These are phyloP conservation scores for Metopia argyrocephala DNA, from an alignment of 2,888 invertebrate species.

Conservation along the genomic window DNA sequence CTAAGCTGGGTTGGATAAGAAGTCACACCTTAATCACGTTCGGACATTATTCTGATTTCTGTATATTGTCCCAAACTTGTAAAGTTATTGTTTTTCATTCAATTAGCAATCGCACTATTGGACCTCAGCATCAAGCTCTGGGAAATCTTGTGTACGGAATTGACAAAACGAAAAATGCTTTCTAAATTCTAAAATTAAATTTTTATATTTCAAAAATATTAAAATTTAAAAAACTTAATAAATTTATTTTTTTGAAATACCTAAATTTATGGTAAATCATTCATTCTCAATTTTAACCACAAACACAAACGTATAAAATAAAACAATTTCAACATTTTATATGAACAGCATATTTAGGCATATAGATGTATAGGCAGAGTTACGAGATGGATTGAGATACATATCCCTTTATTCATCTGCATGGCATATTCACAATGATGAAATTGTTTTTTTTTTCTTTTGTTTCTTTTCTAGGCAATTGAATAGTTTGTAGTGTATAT, in stretches of 20 bases:
- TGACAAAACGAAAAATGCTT: constrained; percentile 52
- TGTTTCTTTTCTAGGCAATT: constrained; percentile 43
- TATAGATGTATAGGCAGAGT: neutral
- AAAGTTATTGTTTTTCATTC: constrained; percentile 28
- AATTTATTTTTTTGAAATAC: constrained; percentile 58
- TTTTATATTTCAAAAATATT: constrained; percentile 64
- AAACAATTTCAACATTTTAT: constrained; percentile 56
- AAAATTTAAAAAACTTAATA: constrained; percentile 53
- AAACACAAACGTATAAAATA: constrained; percentile 58
- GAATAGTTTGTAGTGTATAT: constrained; percentile 6
- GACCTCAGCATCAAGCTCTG: constrained; percentile 54
- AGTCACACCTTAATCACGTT: constrained; percentile 19
- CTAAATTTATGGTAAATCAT: constrained; percentile 54
- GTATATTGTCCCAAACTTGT: constrained; percentile 25
- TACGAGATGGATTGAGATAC: constrained; percentile 26
- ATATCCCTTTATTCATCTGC: constrained; percentile 16
- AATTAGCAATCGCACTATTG: constrained; percentile 47
- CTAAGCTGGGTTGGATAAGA: constrained; percentile 25
- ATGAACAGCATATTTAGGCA: constrained; percentile 13
- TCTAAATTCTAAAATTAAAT: constrained; percentile 62
- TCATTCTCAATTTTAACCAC: constrained; percentile 48
- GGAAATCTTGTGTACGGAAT: constrained; percentile 47
- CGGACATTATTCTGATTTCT: constrained; percentile 24
- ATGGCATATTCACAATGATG: constrained; percentile 44
- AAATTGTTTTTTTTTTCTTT: constrained; percentile 54